These are phyloP conservation scores for Apantesis nais DNA, from an alignment of 2,888 invertebrate species.

Conservation along the genomic window DNA sequence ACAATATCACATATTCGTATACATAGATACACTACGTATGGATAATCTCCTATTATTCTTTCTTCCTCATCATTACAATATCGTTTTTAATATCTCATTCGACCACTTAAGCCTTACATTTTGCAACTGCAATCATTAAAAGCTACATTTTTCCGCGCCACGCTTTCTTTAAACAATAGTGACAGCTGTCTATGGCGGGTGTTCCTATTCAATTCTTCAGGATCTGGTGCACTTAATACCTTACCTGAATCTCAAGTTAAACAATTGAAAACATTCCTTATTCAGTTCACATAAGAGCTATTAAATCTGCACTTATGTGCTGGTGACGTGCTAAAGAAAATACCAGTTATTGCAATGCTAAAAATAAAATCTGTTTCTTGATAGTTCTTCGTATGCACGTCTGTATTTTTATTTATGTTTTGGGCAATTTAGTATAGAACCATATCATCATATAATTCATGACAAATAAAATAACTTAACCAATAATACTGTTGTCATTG, in stretches of 20 bases:
- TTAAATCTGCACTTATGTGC: slow-evolving; percentile 7
- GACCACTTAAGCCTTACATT: slow-evolving; percentile 63
- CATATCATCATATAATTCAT: too few species aligned
- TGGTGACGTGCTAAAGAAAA: slow-evolving; percentile 39
- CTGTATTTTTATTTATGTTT: neutral
- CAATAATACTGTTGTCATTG: too few species aligned
- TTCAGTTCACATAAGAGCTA: rapidly evolving
- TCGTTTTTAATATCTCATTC: slow-evolving; percentile 69
- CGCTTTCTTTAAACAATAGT: slow-evolving; percentile 53
- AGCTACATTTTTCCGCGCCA: slow-evolving; percentile 51
- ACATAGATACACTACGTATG: neutral
- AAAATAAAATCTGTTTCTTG: slow-evolving; percentile 37
- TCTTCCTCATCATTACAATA: slow-evolving; percentile 25
- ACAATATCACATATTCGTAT: neutral
- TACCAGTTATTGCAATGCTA: slow-evolving; percentile 43
- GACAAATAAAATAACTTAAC: too few species aligned
- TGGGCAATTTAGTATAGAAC: too few species aligned
- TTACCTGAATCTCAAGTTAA: neutral
- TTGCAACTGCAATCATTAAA: slow-evolving; percentile 61
- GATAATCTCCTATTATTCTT: too few species aligned
- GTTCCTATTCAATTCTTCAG: slow-evolving; percentile 55
- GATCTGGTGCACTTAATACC: slow-evolving; percentile 46
- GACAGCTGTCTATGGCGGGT: slow-evolving; percentile 52
- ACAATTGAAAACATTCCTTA: slow-evolving; percentile 22
- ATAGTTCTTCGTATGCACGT: slow-evolving; percentile 11